Percentiles rank a stretch among this genome's conserved stretches.
These are phyloP conservation scores for Dasypus novemcinctus DNA, from an alignment of 2,113 vertebrate species.

Conservation along the genomic window DNA sequence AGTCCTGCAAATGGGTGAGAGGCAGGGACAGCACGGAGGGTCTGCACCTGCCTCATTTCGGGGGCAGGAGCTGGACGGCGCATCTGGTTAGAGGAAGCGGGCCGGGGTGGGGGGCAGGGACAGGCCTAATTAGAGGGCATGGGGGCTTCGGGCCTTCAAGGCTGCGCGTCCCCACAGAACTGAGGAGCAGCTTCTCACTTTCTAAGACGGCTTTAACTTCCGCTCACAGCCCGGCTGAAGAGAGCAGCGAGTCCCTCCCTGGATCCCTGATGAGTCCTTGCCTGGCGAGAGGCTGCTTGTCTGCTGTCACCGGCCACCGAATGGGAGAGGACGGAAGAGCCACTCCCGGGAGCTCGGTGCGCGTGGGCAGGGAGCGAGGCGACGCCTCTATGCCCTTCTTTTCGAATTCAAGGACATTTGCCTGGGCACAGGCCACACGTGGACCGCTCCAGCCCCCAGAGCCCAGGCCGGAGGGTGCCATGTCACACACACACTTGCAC, in stretches of 20 bases:
- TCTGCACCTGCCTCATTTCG: not conserved
- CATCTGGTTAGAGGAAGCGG: not conserved
- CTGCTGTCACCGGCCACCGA: not conserved
- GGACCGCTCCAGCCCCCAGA: not conserved
- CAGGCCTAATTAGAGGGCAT: rapidly evolving
- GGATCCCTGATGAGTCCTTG: too few relatives aligned
- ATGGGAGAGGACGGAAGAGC: rapidly evolving
- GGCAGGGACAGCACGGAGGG: rapidly evolving
- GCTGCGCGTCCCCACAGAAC: rapidly evolving
- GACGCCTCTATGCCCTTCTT: not conserved
- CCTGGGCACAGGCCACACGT: not conserved
- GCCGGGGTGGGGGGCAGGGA: not conserved
- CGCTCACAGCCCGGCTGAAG: not conserved
- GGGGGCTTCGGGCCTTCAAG: not conserved
- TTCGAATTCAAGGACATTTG: not conserved
- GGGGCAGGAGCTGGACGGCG: rapidly evolving
- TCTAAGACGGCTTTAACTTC: not conserved
- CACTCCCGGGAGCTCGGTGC: rapidly evolving
- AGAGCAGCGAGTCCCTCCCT: not conserved
- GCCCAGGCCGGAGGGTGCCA: too few relatives aligned
- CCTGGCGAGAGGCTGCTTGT: not conserved
- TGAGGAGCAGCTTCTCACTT: not conserved
- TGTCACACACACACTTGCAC: too few relatives aligned
- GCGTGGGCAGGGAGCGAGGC: rapidly evolving
- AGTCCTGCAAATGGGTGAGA: not conserved